A percentile compares a stretch with the other conserved stretches of the same genome.
These are phyloP conservation scores for Ameiurus melas DNA, from an alignment of 2,113 vertebrate species.

Conservation along the genomic window DNA sequence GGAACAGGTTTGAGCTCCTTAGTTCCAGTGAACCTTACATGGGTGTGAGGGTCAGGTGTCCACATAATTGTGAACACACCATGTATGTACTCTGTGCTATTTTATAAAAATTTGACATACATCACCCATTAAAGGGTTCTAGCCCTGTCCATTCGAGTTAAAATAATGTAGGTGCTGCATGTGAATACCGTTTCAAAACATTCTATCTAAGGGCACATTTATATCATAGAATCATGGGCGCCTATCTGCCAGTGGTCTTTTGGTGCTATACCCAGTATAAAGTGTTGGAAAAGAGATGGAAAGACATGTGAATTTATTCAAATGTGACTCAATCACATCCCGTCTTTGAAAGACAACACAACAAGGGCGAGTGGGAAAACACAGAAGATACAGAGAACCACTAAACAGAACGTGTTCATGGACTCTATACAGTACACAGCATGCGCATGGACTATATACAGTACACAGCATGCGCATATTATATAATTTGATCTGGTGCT, in stretches of 20 bases:
- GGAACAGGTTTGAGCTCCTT: background rate
- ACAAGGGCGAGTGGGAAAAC: background rate
- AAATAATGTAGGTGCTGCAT: background rate
- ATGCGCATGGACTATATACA: too few relatives aligned
- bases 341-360: constrained; percentile 38
- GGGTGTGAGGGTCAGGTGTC: too few relatives aligned
- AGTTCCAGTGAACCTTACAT: background rate
- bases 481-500: background rate
- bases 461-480: background rate
- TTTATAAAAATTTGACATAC: background rate
- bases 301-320: constrained; percentile 52
- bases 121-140: background rate
- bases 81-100: background rate
- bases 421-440: too few relatives aligned
- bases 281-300: background rate
- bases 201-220: background rate
- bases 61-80: too few relatives aligned
- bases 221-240: background rate
- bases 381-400: background rate
- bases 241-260: background rate
- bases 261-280: background rate
- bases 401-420: constrained; percentile 3
- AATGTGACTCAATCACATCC: constrained; percentile 33
- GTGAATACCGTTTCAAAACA: background rate
- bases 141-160: too few relatives aligned